A percentile compares a stretch with the other conserved stretches of the same genome.
Conservation (phyloP, 2,113 vertebrate species). For the Hyaena hyaena region DNA sequence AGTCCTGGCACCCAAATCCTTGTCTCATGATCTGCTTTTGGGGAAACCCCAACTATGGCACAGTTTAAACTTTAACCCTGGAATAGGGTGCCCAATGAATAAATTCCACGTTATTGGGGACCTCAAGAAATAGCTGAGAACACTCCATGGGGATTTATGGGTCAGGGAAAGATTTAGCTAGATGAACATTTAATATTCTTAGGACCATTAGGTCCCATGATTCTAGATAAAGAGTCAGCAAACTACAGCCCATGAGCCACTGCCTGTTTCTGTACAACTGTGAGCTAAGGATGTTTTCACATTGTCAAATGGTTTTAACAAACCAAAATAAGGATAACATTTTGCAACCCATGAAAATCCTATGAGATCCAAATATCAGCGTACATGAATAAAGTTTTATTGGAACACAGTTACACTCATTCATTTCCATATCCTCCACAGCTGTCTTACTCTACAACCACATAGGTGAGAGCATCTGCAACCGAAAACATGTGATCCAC, state of each 20-base stretch:
- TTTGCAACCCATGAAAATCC: background rate
- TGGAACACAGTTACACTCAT: background rate
- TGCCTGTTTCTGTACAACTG: background rate
- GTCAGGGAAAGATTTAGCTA: background rate
- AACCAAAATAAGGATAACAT: background rate
- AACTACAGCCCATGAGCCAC: background rate
- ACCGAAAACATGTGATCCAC: background rate
- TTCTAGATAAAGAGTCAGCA: background rate
- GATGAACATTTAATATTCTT: background rate
- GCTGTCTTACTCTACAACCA: background rate
- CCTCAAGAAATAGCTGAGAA: background rate
- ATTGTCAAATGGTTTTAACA: background rate
- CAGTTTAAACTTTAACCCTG: background rate
- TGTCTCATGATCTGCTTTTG: background rate
- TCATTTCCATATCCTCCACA: background rate
- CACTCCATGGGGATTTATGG: background rate
- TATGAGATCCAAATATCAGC: background rate
- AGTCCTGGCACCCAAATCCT: conserved; percentile 22
- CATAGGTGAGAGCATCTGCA: background rate
- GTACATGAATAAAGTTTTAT: background rate
- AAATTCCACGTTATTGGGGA: background rate
- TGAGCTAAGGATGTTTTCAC: background rate
- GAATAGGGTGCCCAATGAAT: background rate
- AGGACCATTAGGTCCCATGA: background rate
- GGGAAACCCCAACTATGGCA: conserved; percentile 2